Evolutionary conservation across 2,113 vertebrate species (phyloP).

Genomic region (Microcebus ravelobensis): DNA sequence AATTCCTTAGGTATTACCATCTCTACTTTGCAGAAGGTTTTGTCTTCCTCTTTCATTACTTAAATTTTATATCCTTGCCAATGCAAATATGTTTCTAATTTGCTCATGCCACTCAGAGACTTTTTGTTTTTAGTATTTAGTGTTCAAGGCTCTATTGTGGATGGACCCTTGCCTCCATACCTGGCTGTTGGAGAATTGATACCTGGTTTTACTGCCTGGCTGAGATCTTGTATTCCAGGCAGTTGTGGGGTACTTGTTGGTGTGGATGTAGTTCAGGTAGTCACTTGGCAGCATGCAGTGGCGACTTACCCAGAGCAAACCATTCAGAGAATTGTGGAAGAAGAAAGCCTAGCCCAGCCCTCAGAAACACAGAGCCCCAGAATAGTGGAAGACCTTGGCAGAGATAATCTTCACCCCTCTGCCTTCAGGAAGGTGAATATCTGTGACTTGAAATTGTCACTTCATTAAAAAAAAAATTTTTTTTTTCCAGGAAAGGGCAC

Average conservation of each 20-base stretch:
- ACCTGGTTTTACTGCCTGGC: background rate
- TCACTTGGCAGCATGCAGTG: background rate
- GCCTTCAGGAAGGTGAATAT: background rate
- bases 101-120: background rate
- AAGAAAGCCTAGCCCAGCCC: background rate
- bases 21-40: background rate
- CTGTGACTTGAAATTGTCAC: background rate
- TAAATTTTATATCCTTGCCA: conserved; percentile 16
- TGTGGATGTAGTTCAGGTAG: background rate
- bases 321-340: background rate
- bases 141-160: background rate
- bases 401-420: background rate
- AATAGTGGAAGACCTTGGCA: background rate
- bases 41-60: conserved; percentile 23
- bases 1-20: background rate
- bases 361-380: background rate
- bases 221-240: background rate
- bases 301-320: background rate
- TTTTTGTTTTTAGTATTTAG: background rate
- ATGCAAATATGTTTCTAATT: background rate
- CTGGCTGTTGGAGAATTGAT: background rate
- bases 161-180: background rate
- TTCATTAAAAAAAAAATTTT: background rate
- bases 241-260: background rate
- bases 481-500: background rate